Percentiles rank a stretch among this genome's conserved stretches.
phyloP scores from a whole-genome alignment of 2,888 invertebrate genomes.

The Thelaira solivaga region DNA sequence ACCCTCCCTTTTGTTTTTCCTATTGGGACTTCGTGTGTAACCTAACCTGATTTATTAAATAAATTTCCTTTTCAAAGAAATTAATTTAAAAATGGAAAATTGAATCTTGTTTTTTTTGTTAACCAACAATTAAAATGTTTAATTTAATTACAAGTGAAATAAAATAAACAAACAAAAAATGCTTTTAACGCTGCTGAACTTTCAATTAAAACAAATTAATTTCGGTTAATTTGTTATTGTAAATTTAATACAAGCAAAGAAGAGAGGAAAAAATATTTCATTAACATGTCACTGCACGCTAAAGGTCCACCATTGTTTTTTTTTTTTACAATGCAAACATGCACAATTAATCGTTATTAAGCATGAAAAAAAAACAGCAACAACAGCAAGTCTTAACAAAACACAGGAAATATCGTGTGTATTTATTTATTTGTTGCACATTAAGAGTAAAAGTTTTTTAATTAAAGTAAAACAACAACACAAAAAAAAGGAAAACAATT shows the following conservation, averaged over 20 bases:
- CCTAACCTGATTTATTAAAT: too few relatives aligned
- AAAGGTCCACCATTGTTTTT: conserved; percentile 36
- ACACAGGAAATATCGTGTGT: conserved; percentile 44
- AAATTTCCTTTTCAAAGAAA: too few relatives aligned
- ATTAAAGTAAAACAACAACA: background rate
- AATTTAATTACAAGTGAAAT: background rate
- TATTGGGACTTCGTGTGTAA: too few relatives aligned
- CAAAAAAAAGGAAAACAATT: background rate
- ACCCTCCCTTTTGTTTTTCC: too few relatives aligned
- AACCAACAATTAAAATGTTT: background rate
- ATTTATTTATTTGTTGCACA: background rate
- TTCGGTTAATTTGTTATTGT: conserved; percentile 6
- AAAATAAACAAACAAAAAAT: background rate
- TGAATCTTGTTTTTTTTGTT: too few relatives aligned
- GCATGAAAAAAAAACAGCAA: conserved; percentile 1
- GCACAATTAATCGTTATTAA: conserved; percentile 35
- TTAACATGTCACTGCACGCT: conserved; percentile 32
- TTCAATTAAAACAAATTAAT: conserved; percentile 35
- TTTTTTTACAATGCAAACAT: conserved; percentile 30
- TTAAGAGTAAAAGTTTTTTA: conserved; percentile 26
- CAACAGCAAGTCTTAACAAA: too few relatives aligned
- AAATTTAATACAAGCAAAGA: background rate
- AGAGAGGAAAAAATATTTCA: conserved; percentile 2
- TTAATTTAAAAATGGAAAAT: too few relatives aligned
- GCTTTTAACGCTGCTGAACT: background rate